phyloP scores from a whole-genome alignment of 2,113 vertebrate species.

The Zingel zingel region DNA sequence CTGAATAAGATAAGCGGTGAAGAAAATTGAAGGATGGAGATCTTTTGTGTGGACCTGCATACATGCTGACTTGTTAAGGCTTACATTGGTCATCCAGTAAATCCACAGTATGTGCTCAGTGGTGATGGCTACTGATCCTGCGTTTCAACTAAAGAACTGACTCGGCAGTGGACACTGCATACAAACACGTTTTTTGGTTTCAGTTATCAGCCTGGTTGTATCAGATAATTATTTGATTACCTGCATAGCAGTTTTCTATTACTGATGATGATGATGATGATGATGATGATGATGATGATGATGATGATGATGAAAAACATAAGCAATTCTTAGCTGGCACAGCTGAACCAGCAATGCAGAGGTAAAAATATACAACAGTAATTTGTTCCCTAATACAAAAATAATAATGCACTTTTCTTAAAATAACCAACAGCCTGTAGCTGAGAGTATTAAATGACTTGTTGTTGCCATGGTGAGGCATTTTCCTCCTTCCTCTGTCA shows the following conservation, averaged over 20 bases:
- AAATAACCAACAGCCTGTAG: slow-evolving; percentile 51
- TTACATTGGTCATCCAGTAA: slow-evolving; percentile 9
- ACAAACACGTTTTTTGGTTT: slow-evolving; percentile 16
- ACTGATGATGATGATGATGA: neutral
- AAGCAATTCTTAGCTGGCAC: neutral
- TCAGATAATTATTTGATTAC: slow-evolving; percentile 13
- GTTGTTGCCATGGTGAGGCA: slow-evolving; percentile 68
- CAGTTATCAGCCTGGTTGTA: neutral
- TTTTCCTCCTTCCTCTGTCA: slow-evolving; percentile 35
- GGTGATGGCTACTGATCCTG: slow-evolving; percentile 33
- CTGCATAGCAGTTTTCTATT: neutral
- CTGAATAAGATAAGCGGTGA: slow-evolving; percentile 22
- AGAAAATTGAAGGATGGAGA: slow-evolving; percentile 17
- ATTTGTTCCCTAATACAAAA: neutral
- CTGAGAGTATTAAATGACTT: slow-evolving; percentile 40
- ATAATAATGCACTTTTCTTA: slow-evolving; percentile 39
- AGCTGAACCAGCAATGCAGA: neutral
- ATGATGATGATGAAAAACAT: neutral
- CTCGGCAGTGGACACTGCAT: slow-evolving; percentile 34
- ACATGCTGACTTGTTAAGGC: slow-evolving; percentile 3
- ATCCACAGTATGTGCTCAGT: slow-evolving; percentile 24
- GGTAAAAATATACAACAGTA: neutral
- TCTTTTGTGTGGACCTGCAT: slow-evolving; percentile 8
- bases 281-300: neutral
- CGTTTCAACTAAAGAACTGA: slow-evolving; percentile 38